Conservation (phyloP, 2,113 vertebrate genomes). For the Dascyllus trimaculatus region DNA sequence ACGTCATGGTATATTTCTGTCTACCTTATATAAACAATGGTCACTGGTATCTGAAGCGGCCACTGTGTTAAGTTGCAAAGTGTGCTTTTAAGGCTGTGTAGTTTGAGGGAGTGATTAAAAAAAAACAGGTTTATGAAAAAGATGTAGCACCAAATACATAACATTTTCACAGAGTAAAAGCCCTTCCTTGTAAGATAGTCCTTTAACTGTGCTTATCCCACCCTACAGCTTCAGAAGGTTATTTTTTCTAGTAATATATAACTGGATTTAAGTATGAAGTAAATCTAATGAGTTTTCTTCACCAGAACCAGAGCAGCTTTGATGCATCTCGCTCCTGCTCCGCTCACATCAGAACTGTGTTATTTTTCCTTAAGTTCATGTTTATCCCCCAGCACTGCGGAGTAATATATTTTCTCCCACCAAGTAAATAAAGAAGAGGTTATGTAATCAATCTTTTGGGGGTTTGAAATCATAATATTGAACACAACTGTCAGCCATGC, state of each 20-base stretch:
- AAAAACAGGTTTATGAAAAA: slow-evolving; percentile 2
- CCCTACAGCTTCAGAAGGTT: slow-evolving; percentile 22
- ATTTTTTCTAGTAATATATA: slow-evolving; percentile 13
- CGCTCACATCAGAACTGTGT: slow-evolving; percentile 48
- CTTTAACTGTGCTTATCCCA: slow-evolving; percentile 15
- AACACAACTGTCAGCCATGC: slow-evolving; percentile 86
- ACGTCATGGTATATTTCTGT: slow-evolving; percentile 25
- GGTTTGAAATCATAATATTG: slow-evolving; percentile 88
- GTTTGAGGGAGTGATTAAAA: neutral
- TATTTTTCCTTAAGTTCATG: slow-evolving; percentile 69
- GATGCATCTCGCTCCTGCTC: slow-evolving; percentile 32
- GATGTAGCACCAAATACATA: slow-evolving; percentile 20
- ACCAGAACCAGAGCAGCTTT: slow-evolving; percentile 19
- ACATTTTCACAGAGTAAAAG: slow-evolving; percentile 8
- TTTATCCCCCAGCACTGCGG: slow-evolving; percentile 70
- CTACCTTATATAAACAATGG: slow-evolving; percentile 18
- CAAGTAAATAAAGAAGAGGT: slow-evolving; percentile 85
- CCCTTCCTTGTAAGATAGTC: neutral
- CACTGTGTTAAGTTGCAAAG: neutral
- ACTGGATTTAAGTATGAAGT: slow-evolving; percentile 25
- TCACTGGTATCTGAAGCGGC: slow-evolving; percentile 11
- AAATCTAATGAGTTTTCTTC: slow-evolving; percentile 15
- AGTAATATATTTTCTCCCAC: slow-evolving; percentile 75
- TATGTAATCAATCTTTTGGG: slow-evolving; percentile 87
- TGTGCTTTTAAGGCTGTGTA: slow-evolving; percentile 19